Base-by-base conservation (phyloP, 2,113 vertebrate species). In the Blennius ocellaris region DNA sequence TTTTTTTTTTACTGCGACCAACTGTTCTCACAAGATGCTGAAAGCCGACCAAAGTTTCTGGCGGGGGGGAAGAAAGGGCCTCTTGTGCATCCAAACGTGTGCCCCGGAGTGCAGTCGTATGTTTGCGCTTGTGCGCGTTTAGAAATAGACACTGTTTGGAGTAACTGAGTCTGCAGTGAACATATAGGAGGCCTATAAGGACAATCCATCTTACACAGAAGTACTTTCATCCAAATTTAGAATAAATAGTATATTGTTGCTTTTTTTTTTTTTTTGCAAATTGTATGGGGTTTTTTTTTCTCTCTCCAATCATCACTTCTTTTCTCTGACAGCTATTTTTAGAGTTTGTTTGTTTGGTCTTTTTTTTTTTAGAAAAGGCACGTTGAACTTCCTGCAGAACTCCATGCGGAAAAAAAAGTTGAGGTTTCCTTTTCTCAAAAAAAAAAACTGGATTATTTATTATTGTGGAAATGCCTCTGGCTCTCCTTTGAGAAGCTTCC, bases 381-480 rank as follows among this genome's bases (percentile, higher is more conserved):
- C 67, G 63, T 21, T 14, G 36, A 17, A 12, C 30, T 43, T 50
- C 61, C 61, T 38, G 60, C 56, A 53, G 68, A 16, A 50, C 51
- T 45, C 30, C 63, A 49, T 41, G 36, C 7, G 0, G 39, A 40
- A 0, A 70, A 80, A 59, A 82, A 74, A 57, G 43, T 66, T 10
- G 44, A 68, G 45, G 39, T 48, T 45, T 47, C 21, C 7, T 56
- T 43, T 57, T 48, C 30, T 36, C 49, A 30, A 6, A 61, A 77
- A 73, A 30, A 6, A 61, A 77, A 73, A 59, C 43, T 68, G 78
- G 51, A 76, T 80, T 78, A 81, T 92, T 87, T 87, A 87, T 90
- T 89, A 84, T 89, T 80, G 64, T 87, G 67, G 80, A 86, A 86
- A 80, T 87, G 76, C 87, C 83, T 76, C 75, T 67, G 83, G 83